phyloP scores from a whole-genome alignment of 2,113 vertebrate genomes.

The Arizona elegans region DNA sequence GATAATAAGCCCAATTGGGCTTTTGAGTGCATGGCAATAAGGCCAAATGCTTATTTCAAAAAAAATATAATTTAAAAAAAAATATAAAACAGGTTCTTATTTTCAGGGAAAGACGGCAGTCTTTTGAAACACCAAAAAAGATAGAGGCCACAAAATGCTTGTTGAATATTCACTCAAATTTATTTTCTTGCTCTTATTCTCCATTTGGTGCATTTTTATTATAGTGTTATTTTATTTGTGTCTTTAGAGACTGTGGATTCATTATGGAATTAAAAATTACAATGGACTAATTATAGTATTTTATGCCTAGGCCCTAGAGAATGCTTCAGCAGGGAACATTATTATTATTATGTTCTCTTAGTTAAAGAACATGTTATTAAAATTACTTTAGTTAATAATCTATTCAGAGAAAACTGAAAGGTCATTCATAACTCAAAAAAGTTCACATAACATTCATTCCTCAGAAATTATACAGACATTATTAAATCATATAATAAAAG shows the following conservation, averaged over 20 bases:
- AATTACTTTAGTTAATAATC: neutral
- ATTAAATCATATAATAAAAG: neutral
- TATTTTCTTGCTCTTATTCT: neutral
- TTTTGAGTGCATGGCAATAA: no score
- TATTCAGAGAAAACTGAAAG: neutral
- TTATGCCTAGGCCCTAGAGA: neutral
- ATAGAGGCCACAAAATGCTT: neutral
- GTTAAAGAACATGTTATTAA: neutral
- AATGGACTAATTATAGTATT: neutral
- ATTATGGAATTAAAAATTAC: neutral
- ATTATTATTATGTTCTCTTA: neutral
- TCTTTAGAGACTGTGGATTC: neutral
- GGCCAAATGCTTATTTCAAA: no score
- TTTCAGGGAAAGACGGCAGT: neutral
- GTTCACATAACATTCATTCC: neutral
- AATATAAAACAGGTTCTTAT: no score
- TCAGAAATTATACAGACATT: neutral
- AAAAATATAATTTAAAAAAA: no score
- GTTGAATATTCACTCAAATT: neutral
- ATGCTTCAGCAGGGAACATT: neutral
- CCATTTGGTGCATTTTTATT: neutral
- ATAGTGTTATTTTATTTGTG: neutral
- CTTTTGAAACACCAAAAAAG: neutral
- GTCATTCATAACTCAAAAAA: neutral
- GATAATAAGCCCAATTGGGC: no score